Evolutionary conservation across 2,113 vertebrate species (phyloP), one percentile per base, ranked within the genome.

Genomic region (Nibea albiflora): DNA sequence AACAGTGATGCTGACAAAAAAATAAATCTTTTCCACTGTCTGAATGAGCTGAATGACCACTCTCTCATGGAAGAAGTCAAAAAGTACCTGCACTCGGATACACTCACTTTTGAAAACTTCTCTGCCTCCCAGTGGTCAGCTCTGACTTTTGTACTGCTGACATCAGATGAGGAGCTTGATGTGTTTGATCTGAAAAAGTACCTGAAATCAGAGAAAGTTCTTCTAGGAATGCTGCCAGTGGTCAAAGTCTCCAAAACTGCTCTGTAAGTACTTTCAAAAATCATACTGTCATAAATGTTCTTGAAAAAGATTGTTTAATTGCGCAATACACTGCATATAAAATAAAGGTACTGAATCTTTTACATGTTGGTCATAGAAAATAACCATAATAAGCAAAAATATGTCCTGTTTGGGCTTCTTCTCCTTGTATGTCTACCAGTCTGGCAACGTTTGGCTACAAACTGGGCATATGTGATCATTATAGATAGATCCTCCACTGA

Each of bases 141-240:
- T 65, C 75, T 91, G 63, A 81, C 60, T 2, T 91, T 75, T 82
- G 84, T 82, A 35, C 31, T 91, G 73, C 62, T 90, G 61, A 90
- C 83, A 0, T 90, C 82, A 64, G 77, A 88, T 0, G 16, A 77
- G 14, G 17, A 85, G 0, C 84, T 91, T 0, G 86, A 85, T 16
- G 74, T 78, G 31, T 91, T 91, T 83, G 88, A 88, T 74, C 64
- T 91, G 1, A 88, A 90, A 67, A 87, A 87, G 17, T 90, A 83
- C 75, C 1, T 11, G 22, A 85, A 85, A 1, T 90, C 86, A 65
- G 88, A 91, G 17, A 3, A 81, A 22, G 88, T 87, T 71, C 82
- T 91, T 68, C 77, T 87, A 1, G 82, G 77, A 52, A 77, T 91
- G 78, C 16, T 89, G 58, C 88, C 88, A 1, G 11, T 91, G 46